A percentile compares a stretch with the other conserved stretches of the same genome.
Evolutionary conservation across 2,888 invertebrate genomes (phyloP).

Genomic region (Microctonus aethiopoides): DNA sequence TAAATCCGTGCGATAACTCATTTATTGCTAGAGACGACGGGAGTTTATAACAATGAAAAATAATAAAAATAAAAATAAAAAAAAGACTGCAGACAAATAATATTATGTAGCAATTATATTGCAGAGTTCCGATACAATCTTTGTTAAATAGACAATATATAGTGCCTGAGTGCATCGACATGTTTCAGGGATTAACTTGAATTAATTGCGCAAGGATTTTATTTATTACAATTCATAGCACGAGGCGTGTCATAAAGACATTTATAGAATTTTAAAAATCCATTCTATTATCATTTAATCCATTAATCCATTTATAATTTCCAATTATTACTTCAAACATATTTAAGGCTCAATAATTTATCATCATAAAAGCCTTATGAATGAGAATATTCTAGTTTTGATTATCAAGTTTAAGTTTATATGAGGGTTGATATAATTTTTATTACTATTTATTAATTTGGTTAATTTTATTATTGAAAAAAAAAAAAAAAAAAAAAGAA

Average conservation of each 20-base stretch:
- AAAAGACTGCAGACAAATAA: neutral
- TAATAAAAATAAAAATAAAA: neutral
- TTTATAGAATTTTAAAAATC: neutral
- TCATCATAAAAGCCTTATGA: too few species aligned
- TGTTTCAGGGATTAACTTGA: neutral
- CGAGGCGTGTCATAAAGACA: neutral
- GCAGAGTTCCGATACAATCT: neutral
- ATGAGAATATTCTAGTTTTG: too few species aligned
- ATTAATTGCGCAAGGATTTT: neutral
- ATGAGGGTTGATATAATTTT: too few species aligned
- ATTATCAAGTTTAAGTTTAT: too few species aligned
- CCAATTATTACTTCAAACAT: too few species aligned
- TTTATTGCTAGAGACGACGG: conserved; percentile 19
- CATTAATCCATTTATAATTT: too few species aligned
- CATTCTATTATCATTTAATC: neutral
- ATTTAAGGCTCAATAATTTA: too few species aligned
- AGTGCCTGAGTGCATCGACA: neutral
- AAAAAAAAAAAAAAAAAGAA: too few species aligned
- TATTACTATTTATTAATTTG: too few species aligned
- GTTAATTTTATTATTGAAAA: too few species aligned
- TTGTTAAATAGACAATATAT: neutral
- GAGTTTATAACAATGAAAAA: neutral
- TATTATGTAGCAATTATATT: neutral
- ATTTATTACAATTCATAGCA: neutral
- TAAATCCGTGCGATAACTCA: conserved; percentile 19